These are phyloP conservation scores for Agonum fuliginosum DNA, from an alignment of 2,888 invertebrate genomes.

Conservation along the genomic window DNA sequence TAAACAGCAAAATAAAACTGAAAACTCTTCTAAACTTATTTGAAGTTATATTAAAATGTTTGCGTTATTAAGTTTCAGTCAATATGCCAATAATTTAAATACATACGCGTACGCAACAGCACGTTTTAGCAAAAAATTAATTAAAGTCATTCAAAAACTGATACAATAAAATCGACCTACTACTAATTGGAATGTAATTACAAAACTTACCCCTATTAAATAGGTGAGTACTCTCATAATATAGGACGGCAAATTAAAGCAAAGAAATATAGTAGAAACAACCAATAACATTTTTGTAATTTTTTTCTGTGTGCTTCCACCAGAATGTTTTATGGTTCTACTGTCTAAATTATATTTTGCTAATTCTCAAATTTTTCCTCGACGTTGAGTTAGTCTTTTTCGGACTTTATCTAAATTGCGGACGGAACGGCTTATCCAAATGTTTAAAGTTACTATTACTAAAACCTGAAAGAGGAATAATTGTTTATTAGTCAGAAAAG, in stretches of 20 bases:
- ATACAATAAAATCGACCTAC: too few species aligned
- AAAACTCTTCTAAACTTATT: too few species aligned
- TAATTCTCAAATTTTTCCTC: conserved; percentile 46
- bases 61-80: too few species aligned
- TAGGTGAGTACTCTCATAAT: conserved; percentile 78
- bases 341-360: not conserved
- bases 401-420: conserved; percentile 47
- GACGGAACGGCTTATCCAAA: conserved; percentile 45
- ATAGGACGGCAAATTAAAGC: conserved; percentile 86
- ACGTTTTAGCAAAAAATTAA: not conserved
- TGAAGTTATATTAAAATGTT: conserved; percentile 1
- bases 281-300: conserved; percentile 89
- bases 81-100: not conserved
- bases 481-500: not conserved
- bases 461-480: conserved; percentile 45
- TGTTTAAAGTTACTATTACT: conserved; percentile 43
- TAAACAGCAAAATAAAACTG: too few species aligned
- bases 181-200: too few species aligned
- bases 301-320: conserved; percentile 76
- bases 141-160: not conserved
- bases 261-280: conserved; percentile 86
- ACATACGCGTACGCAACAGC: not conserved
- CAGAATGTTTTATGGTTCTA: conserved; percentile 4
- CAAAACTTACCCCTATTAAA: conserved; percentile 63
- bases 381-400: conserved; percentile 31